Evolutionary conservation across 92 coral and sea anemone species (phyloP), one percentile per base, ranked within the genome.

Genomic region (Heliopora coerulea): DNA sequence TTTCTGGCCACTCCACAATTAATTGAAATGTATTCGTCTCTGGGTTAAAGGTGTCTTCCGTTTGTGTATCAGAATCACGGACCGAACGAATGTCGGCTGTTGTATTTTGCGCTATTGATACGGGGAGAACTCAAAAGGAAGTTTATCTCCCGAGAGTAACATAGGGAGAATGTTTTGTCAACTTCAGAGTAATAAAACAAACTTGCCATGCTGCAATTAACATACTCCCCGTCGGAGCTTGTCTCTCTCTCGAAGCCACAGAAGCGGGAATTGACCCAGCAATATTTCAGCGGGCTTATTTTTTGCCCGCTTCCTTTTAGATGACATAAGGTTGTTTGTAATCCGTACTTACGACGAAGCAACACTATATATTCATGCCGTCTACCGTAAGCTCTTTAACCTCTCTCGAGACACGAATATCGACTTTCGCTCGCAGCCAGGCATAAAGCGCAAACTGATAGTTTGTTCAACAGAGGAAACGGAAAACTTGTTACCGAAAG

Each of bases 91-190:
- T 54, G 17, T 3, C 37, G 59, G 49, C 20, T 56, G 33, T 56
- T 56, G 33, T 56, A 56, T 56, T 56, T 56, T 56, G 61, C 30
- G 17, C 58, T 50, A 50, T 56, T 17, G 17, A 56, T 23, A 3
- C 30, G 14, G 31, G 34, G 63, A 21, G 10, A 70, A 20, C 29
- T 34, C 49, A n/a, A 0, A 17, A 0, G 25, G 31, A 31, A 27
- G 21, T 27, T 48, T 25, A 70, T 50, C 58, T 19, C 13, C 33
- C 34, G 29, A 44, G 49, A 31, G 77, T 50, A 41, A 19, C 28
- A 28, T 57, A 50, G 56, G 18, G 77, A 33, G 77, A 70, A 41
- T 70, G 77, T 70, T 70, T 70, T 70, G 77, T 70, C 77, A 70
- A 70, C 77, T 70, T 70, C 54, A 17, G 77, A 3, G n/a, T n/a